Evolutionary conservation across 2,113 vertebrate genomes (phyloP).

Genomic region (Urocynchramus pylzowi): DNA sequence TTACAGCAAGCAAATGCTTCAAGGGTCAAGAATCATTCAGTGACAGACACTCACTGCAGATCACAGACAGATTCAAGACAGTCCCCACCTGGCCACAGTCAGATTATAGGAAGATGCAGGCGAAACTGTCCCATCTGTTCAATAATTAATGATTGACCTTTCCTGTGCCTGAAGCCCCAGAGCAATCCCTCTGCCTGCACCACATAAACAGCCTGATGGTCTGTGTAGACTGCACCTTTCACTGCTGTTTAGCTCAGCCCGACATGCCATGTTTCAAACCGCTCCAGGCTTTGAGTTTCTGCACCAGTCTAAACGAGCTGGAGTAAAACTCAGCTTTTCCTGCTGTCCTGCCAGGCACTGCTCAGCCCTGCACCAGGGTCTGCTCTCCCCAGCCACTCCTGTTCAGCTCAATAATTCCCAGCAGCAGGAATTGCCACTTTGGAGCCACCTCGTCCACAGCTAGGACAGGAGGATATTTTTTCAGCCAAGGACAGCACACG

Average conservation of each 20-base stretch:
- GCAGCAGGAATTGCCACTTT: neutral
- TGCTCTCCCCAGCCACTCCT: neutral
- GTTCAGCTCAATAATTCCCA: neutral
- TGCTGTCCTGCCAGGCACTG: neutral
- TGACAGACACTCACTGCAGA: neutral
- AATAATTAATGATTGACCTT: conserved; percentile 52
- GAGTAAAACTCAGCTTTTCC: neutral
- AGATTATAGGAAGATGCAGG: conserved; percentile 2
- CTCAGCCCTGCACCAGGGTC: neutral
- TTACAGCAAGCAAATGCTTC: neutral
- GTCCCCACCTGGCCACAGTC: conserved; percentile 8
- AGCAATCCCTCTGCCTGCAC: conserved; percentile 13
- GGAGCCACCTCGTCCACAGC: neutral
- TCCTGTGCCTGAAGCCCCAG: neutral
- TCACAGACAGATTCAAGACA: conserved; percentile 7
- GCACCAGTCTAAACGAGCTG: neutral
- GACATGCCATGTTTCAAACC: neutral
- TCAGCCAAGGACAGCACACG: neutral
- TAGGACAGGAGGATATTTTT: neutral
- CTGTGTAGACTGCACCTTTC: neutral
- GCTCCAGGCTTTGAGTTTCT: neutral
- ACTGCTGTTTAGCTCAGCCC: conserved; percentile 18
- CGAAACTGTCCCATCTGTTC: conserved; percentile 32
- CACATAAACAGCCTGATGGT: neutral
- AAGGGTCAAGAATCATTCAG: neutral